Evolutionary conservation across 2,888 invertebrate genomes (phyloP).

Genomic region (Cheiracanthium punctorium): DNA sequence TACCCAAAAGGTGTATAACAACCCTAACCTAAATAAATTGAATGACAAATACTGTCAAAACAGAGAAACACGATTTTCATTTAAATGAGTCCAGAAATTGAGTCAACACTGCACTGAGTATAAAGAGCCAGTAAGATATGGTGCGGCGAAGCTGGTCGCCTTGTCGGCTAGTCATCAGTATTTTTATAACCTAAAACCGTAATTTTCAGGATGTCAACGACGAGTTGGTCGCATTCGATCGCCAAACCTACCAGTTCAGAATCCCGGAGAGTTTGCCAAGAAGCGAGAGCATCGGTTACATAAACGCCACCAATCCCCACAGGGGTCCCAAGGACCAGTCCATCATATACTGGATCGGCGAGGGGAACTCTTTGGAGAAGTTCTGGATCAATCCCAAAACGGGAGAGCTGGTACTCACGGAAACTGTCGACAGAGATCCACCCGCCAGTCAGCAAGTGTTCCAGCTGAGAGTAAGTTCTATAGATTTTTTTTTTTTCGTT

Average conservation of each 20-base stretch:
- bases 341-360: conserved; percentile 73
- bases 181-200: too few relatives aligned
- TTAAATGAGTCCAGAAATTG: too few relatives aligned
- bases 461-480: conserved; percentile 71
- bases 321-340: conserved; percentile 72
- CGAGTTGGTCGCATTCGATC: conserved; percentile 73
- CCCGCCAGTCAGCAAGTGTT: conserved; percentile 73
- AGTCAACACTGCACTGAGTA: too few relatives aligned
- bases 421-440: conserved; percentile 73
- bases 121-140: too few relatives aligned
- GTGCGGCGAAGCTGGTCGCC: too few relatives aligned
- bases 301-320: conserved; percentile 73
- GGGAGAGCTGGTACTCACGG: conserved; percentile 73
- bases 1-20: too few relatives aligned
- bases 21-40: too few relatives aligned
- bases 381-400: conserved; percentile 72
- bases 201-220: conserved; percentile 73
- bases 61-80: too few relatives aligned
- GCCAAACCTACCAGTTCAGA: conserved; percentile 72
- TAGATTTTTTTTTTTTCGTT: too few relatives aligned
- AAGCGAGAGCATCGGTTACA: conserved; percentile 72
- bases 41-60: too few relatives aligned
- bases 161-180: too few relatives aligned
- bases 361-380: conserved; percentile 68
- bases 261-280: conserved; percentile 73